Base-by-base conservation (phyloP, 1,140 invertebrate species). In the Pseudomyrmex pallidus region DNA sequence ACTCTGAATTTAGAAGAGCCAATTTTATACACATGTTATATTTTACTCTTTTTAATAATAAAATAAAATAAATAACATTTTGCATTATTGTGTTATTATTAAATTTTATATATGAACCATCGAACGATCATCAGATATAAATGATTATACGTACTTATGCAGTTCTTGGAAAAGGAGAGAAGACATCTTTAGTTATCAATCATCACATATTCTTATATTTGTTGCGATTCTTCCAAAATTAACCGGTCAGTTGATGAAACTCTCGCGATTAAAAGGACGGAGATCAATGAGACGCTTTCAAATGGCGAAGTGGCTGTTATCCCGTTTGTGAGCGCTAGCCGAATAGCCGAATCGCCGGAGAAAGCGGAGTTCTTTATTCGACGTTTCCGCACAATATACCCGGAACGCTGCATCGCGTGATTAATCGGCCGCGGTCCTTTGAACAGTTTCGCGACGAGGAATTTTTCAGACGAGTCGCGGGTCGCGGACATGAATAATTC, bases 331-430 rank as follows among this genome's bases (percentile, higher is more conserved):
- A 35, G 48, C 73, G 70, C 44, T 74, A 61, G 62, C 25, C 66
- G 56, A 80, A 70, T 72, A 80, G 66, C 66, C 66, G 56, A 72
- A 80, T 72, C 66, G 35, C 5, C 35, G 54, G 66, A 70, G 76
- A 80, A 80, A 80, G 76, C 76, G 5, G 20, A n/a, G 13, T 10
- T 80, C 54, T 25, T 80, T 80, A 80, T 74, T 74, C 68, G 59
- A 9, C 15, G n/a, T 12, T 82, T 46, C 44, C 56, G n/a, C 13
- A 74, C 70, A 82, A 74, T 82, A 64, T 17, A 48, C 35, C 22
- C 64, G 66, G 78, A 74, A 73, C 57, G 46, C 17, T 63, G 61
- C 70, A 82, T 74, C 59, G 57, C n/a, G 57, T 74, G 70, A 82
- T 82, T 74, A 74, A 82, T 82, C 59, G 57, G 17, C 15, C 48